Evolutionary conservation across 2,797 vertebrate genomes (phyloP).

Genomic region (Danionella dracula): DNA sequence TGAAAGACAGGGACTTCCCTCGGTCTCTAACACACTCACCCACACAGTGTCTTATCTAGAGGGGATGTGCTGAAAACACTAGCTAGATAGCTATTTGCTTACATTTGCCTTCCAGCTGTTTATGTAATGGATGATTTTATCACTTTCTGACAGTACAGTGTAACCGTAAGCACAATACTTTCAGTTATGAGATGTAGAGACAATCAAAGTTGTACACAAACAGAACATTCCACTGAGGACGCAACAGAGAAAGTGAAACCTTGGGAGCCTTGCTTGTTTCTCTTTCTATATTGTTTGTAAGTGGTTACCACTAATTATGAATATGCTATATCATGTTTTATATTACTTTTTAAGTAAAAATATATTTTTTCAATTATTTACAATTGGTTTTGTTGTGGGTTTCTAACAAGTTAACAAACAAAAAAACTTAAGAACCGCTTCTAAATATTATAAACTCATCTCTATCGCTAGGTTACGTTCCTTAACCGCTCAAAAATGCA

Average conservation of each 20-base stretch:
- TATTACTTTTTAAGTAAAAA: too few species aligned
- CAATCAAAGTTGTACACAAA: neutral
- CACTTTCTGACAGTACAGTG: neutral
- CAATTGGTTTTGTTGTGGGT: too few species aligned
- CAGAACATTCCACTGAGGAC: neutral
- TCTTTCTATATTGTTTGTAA: too few species aligned
- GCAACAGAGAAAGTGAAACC: conserved; percentile 16
- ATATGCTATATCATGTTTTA: too few species aligned
- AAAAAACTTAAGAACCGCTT: too few species aligned
- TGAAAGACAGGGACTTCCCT: neutral
- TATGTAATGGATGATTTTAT: neutral
- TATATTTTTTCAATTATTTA: too few species aligned
- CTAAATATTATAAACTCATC: too few species aligned
- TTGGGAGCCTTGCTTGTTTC: too few species aligned
- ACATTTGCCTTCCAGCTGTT: neutral
- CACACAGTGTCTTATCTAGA: neutral
- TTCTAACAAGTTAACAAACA: too few species aligned
- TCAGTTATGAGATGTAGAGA: neutral
- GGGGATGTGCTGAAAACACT: conserved; percentile 13
- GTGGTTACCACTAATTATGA: too few species aligned
- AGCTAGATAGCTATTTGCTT: conserved; percentile 4
- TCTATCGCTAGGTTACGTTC: too few species aligned
- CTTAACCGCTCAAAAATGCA: too few species aligned
- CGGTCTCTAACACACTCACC: neutral
- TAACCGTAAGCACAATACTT: neutral